Percentiles rank a stretch among this genome's conserved stretches.
phyloP scores from a whole-genome alignment of 2,797 vertebrate genomes.

The Taeniopygia guttata region DNA sequence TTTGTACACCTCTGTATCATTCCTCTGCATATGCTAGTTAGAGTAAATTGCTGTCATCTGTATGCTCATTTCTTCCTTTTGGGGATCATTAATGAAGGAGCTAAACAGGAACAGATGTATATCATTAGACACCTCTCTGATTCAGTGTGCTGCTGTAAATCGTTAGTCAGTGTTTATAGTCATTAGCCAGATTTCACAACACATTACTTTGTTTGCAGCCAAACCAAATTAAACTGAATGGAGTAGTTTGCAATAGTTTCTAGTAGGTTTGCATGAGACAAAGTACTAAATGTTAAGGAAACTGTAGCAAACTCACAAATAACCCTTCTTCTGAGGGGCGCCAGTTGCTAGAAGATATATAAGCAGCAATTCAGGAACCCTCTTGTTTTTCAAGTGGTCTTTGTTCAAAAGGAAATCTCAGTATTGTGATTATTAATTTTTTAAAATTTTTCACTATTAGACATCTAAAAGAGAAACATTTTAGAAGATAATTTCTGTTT shows the following conservation, averaged over 20 bases:
- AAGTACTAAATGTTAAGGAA: not conserved
- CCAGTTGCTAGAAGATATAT: not conserved
- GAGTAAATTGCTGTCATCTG: not conserved
- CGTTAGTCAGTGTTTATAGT: conserved; percentile 4
- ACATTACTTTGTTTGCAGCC: not conserved
- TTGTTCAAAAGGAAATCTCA: not conserved
- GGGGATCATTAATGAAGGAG: not conserved
- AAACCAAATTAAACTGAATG: not conserved
- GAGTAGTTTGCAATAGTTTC: not conserved
- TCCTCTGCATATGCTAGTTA: not conserved
- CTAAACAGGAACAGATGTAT: conserved; percentile 18
- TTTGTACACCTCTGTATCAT: not conserved
- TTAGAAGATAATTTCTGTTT: not conserved
- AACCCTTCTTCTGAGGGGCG: not conserved
- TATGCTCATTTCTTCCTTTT: not conserved
- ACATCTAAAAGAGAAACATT: not conserved
- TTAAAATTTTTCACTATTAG: not conserved
- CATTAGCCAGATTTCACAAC: not conserved
- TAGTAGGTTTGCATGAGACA: not conserved
- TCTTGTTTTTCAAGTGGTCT: not conserved
- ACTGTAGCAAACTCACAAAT: not conserved
- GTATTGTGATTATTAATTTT: not conserved
- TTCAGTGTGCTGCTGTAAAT: not conserved
- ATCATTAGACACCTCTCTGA: conserved; percentile 8
- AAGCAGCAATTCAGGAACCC: not conserved